Conservation (phyloP, 1,140 invertebrate genomes). For the Drosophila pandora region DNA sequence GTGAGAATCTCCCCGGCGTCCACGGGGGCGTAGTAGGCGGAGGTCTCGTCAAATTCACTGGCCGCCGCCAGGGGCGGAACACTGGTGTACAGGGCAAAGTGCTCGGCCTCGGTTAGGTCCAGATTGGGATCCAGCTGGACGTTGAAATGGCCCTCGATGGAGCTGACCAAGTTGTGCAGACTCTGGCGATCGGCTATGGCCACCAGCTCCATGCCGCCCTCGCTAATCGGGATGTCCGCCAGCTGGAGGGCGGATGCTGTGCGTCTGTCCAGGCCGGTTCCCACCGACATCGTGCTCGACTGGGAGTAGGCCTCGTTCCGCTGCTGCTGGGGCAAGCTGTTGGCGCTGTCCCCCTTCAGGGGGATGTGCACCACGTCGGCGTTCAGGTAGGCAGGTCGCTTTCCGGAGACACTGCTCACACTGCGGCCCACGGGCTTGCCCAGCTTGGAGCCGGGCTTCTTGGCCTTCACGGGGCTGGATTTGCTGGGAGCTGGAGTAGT, state of each 20-base stretch:
- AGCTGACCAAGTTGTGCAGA: conserved; percentile 74
- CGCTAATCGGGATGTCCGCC: conserved; percentile 79
- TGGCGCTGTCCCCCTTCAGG: conserved; percentile 85
- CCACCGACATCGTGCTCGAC: conserved; percentile 76
- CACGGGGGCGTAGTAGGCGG: conserved; percentile 93
- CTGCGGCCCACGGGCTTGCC: conserved; percentile 85
- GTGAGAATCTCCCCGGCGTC: conserved; percentile 88
- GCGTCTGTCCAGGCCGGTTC: conserved; percentile 70
- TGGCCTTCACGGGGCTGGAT: conserved; percentile 54
- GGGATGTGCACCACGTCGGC: conserved; percentile 86
- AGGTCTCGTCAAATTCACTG: conserved; percentile 94
- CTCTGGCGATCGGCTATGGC: conserved; percentile 83
- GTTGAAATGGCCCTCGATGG: conserved; percentile 80
- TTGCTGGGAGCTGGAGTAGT: conserved; percentile 16
- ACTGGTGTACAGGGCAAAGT: conserved; percentile 93
- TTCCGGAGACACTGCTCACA: conserved; percentile 86
- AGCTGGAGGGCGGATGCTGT: conserved; percentile 81
- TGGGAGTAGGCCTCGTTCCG: conserved; percentile 71
- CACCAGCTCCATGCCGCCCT: conserved; percentile 83
- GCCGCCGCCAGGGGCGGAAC: conserved; percentile 92
- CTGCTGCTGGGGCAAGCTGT: conserved; percentile 63
- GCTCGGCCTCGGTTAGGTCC: conserved; percentile 92
- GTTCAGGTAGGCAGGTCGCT: conserved; percentile 82
- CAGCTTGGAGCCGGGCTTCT: conserved; percentile 46
- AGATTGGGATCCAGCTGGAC: conserved; percentile 83